phyloP scores from a whole-genome alignment of 2,797 vertebrate genomes.

The Chromis chromis region DNA sequence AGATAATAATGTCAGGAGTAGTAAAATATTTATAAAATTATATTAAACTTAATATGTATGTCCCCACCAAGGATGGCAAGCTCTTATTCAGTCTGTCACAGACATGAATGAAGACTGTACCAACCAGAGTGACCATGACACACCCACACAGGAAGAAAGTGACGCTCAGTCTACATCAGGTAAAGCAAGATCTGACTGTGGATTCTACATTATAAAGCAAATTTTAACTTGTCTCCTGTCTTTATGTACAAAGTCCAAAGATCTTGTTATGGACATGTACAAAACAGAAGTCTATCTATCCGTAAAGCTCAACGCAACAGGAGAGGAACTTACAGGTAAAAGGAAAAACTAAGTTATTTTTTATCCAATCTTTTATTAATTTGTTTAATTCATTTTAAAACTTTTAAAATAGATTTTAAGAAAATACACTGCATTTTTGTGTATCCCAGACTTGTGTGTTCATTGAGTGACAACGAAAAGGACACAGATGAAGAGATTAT shows the following conservation, averaged over 20 bases:
- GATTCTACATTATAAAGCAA: background rate
- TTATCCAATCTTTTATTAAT: background rate
- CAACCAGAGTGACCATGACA: conserved; percentile 61
- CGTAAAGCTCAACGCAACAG: conserved; percentile 34
- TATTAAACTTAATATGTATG: background rate
- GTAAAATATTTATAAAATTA: no score
- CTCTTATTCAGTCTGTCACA: conserved; percentile 50
- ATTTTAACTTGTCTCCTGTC: background rate
- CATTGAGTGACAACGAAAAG: conserved; percentile 43
- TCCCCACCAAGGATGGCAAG: conserved; percentile 54
- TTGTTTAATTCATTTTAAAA: background rate
- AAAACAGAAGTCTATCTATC: conserved; percentile 28
- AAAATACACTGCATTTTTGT: conserved; percentile 13
- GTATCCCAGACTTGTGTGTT: conserved; percentile 40
- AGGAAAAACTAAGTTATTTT: background rate
- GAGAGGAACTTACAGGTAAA: conserved; percentile 69
- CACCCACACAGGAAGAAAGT: conserved; percentile 46
- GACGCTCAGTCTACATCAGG: conserved; percentile 39
- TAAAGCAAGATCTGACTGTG: conserved; percentile 19
- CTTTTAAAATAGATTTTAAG: background rate
- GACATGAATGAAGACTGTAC: conserved; percentile 43
- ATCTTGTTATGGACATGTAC: conserved; percentile 14
- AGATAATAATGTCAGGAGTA: background rate
- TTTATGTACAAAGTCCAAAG: conserved; percentile 54
- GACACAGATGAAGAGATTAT: conserved; percentile 59